Conservation (phyloP, 2,888 invertebrate genomes). For the Euzophera pinguis region DNA sequence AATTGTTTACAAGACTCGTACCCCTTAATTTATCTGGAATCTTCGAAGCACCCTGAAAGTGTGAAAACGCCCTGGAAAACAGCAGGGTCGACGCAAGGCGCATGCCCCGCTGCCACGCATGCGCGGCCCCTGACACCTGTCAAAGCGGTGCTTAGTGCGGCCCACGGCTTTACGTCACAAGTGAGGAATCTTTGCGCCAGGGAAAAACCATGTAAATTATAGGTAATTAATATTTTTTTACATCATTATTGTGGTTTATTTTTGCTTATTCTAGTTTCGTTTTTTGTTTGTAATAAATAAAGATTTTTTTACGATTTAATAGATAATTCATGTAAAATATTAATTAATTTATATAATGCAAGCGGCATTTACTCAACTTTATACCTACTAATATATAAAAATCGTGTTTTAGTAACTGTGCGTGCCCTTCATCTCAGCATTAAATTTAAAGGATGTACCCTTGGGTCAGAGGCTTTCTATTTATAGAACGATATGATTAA, state of each 20-base stretch:
- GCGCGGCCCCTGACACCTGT: slow-evolving; percentile 58
- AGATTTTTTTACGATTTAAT: too few species aligned
- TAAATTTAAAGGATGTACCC: slow-evolving; percentile 14
- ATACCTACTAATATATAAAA: background rate
- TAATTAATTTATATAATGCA: too few species aligned
- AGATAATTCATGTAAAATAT: too few species aligned
- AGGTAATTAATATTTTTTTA: slow-evolving; percentile 32
- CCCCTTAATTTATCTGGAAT: background rate
- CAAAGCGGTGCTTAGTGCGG: slow-evolving; percentile 43
- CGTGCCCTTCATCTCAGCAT: background rate
- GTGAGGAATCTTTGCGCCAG: slow-evolving; percentile 32
- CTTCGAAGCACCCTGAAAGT: background rate
- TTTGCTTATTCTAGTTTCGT: background rate
- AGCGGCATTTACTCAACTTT: too few species aligned
- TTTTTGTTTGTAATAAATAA: too few species aligned
- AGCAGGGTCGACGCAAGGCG: slow-evolving; percentile 26
- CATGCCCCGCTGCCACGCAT: slow-evolving; percentile 45
- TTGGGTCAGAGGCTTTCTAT: slow-evolving; percentile 19
- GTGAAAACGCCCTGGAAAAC: background rate
- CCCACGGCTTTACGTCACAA: slow-evolving; percentile 53
- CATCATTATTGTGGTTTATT: slow-evolving; percentile 8
- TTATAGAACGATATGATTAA: slow-evolving; percentile 19
- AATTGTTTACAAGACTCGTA: too few species aligned
- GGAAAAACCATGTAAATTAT: slow-evolving; percentile 50
- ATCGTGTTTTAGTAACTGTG: background rate